Evolutionary conservation across 2,113 vertebrate genomes (phyloP), one percentile per base, ranked within the genome.

Genomic region (Microtus oregoni): DNA sequence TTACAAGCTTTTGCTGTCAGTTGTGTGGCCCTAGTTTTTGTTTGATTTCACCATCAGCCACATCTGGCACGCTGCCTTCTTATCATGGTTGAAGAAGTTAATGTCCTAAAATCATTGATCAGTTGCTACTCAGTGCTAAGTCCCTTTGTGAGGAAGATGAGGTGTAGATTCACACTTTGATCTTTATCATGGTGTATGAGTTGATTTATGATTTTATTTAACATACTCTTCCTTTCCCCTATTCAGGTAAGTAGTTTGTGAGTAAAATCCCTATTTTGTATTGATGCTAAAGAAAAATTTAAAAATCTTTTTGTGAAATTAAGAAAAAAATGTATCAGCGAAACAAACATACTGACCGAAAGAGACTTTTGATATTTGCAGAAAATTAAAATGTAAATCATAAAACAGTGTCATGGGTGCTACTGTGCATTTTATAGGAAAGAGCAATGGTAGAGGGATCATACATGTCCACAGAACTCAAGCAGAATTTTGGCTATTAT

Each of bases 191-290:
- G 17, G 20, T 79, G 92, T 87, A 14, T 81, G 65, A 22, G 12
- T 68, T 92, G 32, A 35, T 93, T 96, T 76, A 55, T 15, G 61
- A 41, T 93, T 96, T 61, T 86, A 44, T 88, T 95, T 95, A 78
- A 38, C 20, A 14, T 50, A 58, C 1, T 68, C 38, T 83, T 67
- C 15, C 15, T 90, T 89, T 82, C 91, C 0, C n/a, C 44, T 75
- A 2, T 83, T 68, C 50, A 44, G 4, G 65, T 55, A 13, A 30
- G 24, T 14, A 82, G 1, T 90, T 82, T 86, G 70, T 90, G 30
- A 96, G 5, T 28, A 81, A 7, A 77, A 14, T 82, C 10, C 19
- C 76, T 81, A 65, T 83, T 38, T 38, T 55, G 26, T 76, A 78
- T 86, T 88, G 70, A 85, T 41, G 22, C 14, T 90, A 26, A 96